A percentile compares a stretch with the other conserved stretches of the same genome.
phyloP scores from a whole-genome alignment of 2,888 invertebrate genomes.

The Oscheius sp. region DNA sequence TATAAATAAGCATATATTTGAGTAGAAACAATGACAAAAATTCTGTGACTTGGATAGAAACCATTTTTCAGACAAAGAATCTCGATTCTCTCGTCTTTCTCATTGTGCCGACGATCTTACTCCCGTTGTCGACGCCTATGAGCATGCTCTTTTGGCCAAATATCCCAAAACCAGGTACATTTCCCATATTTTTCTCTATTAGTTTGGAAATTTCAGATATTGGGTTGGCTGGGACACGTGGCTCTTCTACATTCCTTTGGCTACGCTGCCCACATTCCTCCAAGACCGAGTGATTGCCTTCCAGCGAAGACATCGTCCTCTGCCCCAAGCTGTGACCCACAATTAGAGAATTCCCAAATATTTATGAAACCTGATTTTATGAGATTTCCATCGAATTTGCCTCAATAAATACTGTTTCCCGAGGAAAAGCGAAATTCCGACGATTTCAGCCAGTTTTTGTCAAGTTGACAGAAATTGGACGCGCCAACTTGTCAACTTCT shows the following conservation, averaged over 20 bases:
- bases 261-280: conserved; percentile 59
- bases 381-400: too few species aligned
- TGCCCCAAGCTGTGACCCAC: conserved; percentile 39
- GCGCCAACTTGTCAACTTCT: too few species aligned
- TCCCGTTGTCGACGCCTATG: conserved; percentile 57
- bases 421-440: too few species aligned
- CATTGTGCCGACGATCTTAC: conserved; percentile 51
- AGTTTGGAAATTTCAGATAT: conserved; percentile 31
- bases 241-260: conserved; percentile 59
- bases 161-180: conserved; percentile 46
- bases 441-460: too few species aligned
- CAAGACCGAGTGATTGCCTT: conserved; percentile 53
- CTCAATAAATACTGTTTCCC: too few species aligned
- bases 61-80: conserved; percentile 47
- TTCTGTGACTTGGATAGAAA: not conserved
- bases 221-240: conserved; percentile 60
- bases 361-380: too few species aligned
- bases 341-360: too few species aligned
- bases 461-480: too few species aligned
- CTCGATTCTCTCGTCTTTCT: conserved; percentile 54
- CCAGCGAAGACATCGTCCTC: conserved; percentile 49
- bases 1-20: too few species aligned
- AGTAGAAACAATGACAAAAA: too few species aligned
- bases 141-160: conserved; percentile 52
- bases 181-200: not conserved